phyloP scores from a whole-genome alignment of 1,140 invertebrate species.

The Campoletis sonorensis region DNA sequence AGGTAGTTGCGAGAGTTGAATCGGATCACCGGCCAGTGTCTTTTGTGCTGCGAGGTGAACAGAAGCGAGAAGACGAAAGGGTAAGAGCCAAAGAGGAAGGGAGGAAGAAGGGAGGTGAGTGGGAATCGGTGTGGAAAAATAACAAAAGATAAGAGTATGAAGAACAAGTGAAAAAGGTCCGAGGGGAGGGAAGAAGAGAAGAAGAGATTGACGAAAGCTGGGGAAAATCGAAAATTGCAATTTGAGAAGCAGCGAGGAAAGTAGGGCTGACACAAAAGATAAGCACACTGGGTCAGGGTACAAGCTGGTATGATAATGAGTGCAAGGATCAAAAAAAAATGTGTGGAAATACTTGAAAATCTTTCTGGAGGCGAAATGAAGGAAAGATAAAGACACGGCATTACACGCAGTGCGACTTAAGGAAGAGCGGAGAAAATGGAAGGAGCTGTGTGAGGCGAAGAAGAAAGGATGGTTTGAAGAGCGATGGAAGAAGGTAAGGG shows the following conservation, averaged over 20 bases:
- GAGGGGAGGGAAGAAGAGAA: not conserved
- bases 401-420: not conserved
- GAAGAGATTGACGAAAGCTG: not conserved
- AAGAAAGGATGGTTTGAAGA: slow-evolving; percentile 19
- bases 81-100: not conserved
- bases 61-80: not conserved
- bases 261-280: not conserved
- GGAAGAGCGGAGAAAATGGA: not conserved
- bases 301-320: not conserved
- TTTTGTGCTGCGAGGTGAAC: not conserved
- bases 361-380: not conserved
- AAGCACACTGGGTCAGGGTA: not conserved
- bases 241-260: slow-evolving; percentile 7
- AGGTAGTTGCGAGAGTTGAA: slow-evolving; percentile 14
- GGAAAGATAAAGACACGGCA: not conserved
- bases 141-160: not conserved
- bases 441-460: not conserved
- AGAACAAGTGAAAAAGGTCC: not conserved
- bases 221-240: not conserved
- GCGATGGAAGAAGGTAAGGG: slow-evolving; percentile 11
- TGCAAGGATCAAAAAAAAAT: slow-evolving; percentile 17
- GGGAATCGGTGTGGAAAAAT: not conserved
- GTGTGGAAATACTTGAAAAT: slow-evolving; percentile 13
- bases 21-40: slow-evolving; percentile 44
- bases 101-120: not conserved